A percentile compares a stretch with the other conserved stretches of the same genome.
These are phyloP conservation scores for Ophion obscuratus DNA, from an alignment of 2,888 invertebrate species.

Conservation along the genomic window DNA sequence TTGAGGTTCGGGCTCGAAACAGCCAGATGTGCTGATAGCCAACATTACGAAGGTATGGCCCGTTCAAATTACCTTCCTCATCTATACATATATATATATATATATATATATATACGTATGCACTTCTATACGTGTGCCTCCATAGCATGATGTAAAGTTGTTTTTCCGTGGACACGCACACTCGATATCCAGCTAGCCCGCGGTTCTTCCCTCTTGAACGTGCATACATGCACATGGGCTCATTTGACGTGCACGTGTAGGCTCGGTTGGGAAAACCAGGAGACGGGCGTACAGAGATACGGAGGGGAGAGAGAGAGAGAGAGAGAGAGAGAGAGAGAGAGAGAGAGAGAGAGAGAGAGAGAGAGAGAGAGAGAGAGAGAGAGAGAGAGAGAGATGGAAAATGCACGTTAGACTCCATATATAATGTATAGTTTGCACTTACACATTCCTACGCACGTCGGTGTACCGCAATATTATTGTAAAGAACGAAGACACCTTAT, in stretches of 20 bases:
- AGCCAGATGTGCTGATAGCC: not conserved
- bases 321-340: not conserved
- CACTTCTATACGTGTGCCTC: constrained; percentile 33
- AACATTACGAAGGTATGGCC: not conserved
- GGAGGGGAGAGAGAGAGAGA: too few relatives aligned
- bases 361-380: constrained; percentile 36
- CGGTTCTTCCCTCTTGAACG: constrained; percentile 51
- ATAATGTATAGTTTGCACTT: constrained; percentile 41
- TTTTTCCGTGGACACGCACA: constrained; percentile 75
- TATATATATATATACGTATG: not conserved
- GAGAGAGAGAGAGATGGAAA: constrained; percentile 34
- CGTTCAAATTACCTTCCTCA: constrained; percentile 11
- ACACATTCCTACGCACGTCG: constrained; percentile 15
- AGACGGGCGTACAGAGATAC: not conserved
- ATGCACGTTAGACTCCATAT: constrained; percentile 33
- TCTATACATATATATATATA: constrained; percentile 13
- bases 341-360: constrained; percentile 37
- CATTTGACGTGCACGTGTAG: constrained; percentile 11
- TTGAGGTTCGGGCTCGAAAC: not conserved
- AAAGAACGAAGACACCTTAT: constrained; percentile 48
- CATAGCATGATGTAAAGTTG: constrained; percentile 75
- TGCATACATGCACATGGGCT: constrained; percentile 34
- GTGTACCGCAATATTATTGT: constrained; percentile 36
- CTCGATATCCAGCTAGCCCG: constrained; percentile 17
- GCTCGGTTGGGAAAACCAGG: not conserved